Conservation (phyloP, 2,888 invertebrate species). For the Synanthedon andrenaeformis region DNA sequence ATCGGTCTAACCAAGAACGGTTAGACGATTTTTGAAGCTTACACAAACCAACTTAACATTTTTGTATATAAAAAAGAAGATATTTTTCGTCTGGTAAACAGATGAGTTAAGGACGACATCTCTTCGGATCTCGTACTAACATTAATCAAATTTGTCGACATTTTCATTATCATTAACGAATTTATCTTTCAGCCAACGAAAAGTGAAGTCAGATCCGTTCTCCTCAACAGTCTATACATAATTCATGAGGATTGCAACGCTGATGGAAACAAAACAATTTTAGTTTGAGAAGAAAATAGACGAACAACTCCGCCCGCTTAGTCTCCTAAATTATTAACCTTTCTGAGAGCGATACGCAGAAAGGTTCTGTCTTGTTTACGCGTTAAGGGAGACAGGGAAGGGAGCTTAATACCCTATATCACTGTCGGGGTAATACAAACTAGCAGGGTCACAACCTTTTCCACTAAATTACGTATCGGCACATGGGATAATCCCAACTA, state of each 20-base stretch:
- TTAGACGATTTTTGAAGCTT: too few relatives aligned
- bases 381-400: conserved; percentile 62
- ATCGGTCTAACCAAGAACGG: too few relatives aligned
- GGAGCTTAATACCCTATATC: conserved; percentile 69
- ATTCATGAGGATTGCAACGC: conserved; percentile 33
- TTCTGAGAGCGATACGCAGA: conserved; percentile 60
- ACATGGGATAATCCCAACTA: conserved; percentile 59
- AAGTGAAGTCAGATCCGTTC: conserved; percentile 18
- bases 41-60: too few relatives aligned
- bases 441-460: conserved; percentile 67
- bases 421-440: conserved; percentile 67
- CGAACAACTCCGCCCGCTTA: conserved; percentile 47
- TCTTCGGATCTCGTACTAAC: too few relatives aligned
- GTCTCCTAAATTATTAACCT: conserved; percentile 67
- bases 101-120: too few relatives aligned
- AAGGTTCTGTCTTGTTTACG: conserved; percentile 68
- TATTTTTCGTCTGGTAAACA: too few relatives aligned
- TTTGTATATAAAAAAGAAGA: too few relatives aligned
- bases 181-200: conserved; percentile 5
- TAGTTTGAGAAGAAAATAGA: conserved; percentile 54
- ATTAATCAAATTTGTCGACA: too few relatives aligned
- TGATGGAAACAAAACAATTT: conserved; percentile 50
- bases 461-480: conserved; percentile 68
- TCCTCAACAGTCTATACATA: conserved; percentile 23
- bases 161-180: neutral